Conservation (phyloP, 35 echinoderm and acorn worm species). For the Apostichopus japonicus region DNA sequence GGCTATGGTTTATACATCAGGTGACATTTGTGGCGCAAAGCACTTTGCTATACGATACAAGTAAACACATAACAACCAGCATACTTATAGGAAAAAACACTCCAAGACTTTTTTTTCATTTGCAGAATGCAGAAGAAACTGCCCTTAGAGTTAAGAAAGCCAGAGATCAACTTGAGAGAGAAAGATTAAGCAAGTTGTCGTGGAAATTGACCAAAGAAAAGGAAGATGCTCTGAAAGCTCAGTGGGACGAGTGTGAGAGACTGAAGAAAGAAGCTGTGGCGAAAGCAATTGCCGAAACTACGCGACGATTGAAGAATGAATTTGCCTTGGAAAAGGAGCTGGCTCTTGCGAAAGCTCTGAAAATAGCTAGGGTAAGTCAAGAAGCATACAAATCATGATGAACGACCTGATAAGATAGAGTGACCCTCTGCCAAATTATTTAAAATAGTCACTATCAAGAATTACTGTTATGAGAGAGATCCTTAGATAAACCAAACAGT, state of each 20-base stretch:
- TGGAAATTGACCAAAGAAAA: constrained; percentile 83
- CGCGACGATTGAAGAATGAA: constrained; percentile 69
- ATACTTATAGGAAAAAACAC: no score
- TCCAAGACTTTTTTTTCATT: background rate
- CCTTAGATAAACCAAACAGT: no score
- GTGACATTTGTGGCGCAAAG: no score
- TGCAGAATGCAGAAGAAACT: constrained; percentile 68
- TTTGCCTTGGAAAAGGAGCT: constrained; percentile 87
- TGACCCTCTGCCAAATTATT: no score
- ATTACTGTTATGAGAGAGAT: no score
- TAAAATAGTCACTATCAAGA: no score
- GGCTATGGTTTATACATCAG: no score
- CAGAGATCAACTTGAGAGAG: constrained; percentile 77
- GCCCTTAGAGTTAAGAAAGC: constrained; percentile 64
- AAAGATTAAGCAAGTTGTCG: constrained; percentile 72
- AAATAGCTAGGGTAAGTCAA: constrained; percentile 82
- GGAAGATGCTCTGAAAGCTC: constrained; percentile 79
- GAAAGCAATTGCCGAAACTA: constrained; percentile 82
- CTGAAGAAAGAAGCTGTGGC: constrained; percentile 85
- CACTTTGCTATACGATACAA: no score
- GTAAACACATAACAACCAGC: no score
- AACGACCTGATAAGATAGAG: no score
- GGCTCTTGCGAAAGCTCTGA: constrained; percentile 80
- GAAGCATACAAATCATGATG: no score
- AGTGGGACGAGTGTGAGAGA: constrained; percentile 93